A percentile compares a stretch with the other conserved stretches of the same genome.
Evolutionary conservation across 64 coral and sea anemone genomes (phyloP).

Genomic region (Stichodactyla helianthus): DNA sequence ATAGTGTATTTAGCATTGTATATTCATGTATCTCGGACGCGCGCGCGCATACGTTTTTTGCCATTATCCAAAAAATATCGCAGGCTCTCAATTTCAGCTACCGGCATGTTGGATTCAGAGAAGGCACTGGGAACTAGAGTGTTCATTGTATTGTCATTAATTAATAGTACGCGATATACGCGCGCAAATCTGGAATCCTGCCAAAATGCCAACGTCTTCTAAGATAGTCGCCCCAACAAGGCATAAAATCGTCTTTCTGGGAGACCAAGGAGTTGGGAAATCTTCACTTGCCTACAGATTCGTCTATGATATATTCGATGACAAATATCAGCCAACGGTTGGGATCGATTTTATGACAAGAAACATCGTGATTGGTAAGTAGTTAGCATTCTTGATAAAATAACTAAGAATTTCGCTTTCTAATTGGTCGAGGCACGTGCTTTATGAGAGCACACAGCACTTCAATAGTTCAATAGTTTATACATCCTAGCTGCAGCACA

Average conservation of each 20-base stretch:
- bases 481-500: too few relatives aligned
- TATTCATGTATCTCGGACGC: too few relatives aligned
- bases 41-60: too few relatives aligned
- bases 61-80: too few relatives aligned
- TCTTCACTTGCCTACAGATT: conserved; percentile 81
- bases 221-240: not conserved
- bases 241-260: conserved; percentile 86
- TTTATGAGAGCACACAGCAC: too few relatives aligned
- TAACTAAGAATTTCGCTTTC: too few relatives aligned
- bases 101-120: not conserved
- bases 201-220: not conserved
- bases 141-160: not conserved
- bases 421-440: too few relatives aligned
- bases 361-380: conserved; percentile 65
- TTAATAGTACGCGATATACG: not conserved
- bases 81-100: too few relatives aligned
- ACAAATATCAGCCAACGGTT: conserved; percentile 88
- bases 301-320: conserved; percentile 82
- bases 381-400: not conserved
- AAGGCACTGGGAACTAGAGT: not conserved
- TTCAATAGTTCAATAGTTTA: too few relatives aligned
- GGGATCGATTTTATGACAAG: conserved; percentile 96
- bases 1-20: too few relatives aligned
- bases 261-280: conserved; percentile 94
- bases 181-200: not conserved